Base-by-base conservation (phyloP, 2,113 vertebrate genomes). In the Thunnus maccoyii region DNA sequence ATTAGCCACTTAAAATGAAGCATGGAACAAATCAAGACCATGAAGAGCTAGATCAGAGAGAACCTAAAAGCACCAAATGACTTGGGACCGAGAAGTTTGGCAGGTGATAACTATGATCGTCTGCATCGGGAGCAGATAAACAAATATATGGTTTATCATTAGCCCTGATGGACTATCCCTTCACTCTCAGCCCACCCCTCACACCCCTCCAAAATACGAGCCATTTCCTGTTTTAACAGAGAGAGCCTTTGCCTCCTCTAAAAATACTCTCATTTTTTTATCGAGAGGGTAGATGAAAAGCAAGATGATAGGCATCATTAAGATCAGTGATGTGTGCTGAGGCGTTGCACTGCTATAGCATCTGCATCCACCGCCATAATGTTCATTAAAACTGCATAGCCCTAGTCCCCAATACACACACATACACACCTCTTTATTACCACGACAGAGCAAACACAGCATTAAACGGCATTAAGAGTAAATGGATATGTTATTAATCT, bases 131-230 rank as follows among this genome's bases (percentile, higher is more conserved):
- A 76, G 61, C 41, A 57, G 41, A 90, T 81, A 93, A 90, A 90
- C 87, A 93, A 89, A 91, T 83, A 63, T 84, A 80, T 66, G 46
- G 68, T 89, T 91, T 86, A 87, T 91, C 85, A 91, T 88, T 75
- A 74, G 56, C 36, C 64, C 75, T 67, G 63, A 60, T 56, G 32
- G 32, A 9, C 0, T 52, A 41, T 76, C 30, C 30, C 50, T 66
- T 36, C 32, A 17, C 44, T 46, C 44, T 36, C 13, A 44, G 5
- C 20, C 32, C 44, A 25, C 25, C 44, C 30, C 47, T 32, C 25
- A 25, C 46, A 75, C 58, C 51, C 76, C 76, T 72, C 8, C 22
- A 30, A 2, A 15, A 27, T 22, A 61, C 12, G 7, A 63, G 41
- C 76, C 83, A 77, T 84, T 70, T 68, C 56, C 77, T 82, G 52